Conservation (phyloP, 2,113 vertebrate species). For the Telmatochromis sp. region DNA sequence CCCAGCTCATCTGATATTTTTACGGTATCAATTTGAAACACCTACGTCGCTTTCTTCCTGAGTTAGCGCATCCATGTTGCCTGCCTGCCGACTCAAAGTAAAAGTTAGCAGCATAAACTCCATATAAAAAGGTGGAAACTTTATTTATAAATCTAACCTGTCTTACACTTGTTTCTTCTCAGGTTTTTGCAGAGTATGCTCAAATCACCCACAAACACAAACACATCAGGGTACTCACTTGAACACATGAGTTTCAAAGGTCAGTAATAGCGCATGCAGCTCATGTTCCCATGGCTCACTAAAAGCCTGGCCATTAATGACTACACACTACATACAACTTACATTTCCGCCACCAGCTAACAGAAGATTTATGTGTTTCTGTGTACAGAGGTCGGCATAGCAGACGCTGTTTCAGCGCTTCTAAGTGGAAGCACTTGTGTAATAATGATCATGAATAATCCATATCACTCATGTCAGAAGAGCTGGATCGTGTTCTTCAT, state of each 20-base stretch:
- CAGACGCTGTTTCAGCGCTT: background rate
- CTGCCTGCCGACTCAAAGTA: background rate
- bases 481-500: background rate
- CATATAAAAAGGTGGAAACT: background rate
- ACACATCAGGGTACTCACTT: background rate
- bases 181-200: background rate
- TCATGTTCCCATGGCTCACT: background rate
- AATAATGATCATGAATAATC: conserved; percentile 48
- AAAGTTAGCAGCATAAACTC: background rate
- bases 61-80: background rate
- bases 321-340: background rate
- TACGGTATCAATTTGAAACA: background rate
- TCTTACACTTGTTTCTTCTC: background rate
- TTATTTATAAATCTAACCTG: background rate
- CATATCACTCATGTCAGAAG: background rate
- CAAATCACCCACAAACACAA: background rate
- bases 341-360: background rate
- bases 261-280: background rate
- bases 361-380: background rate
- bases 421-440: conserved; percentile 21
- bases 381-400: background rate
- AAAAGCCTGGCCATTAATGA: conserved; percentile 21
- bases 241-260: background rate
- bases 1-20: background rate
- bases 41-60: accelerated